Evolutionary conservation across 2,888 invertebrate genomes (phyloP), one percentile per base, ranked within the genome.

Genomic region (Dolichopus griseipennis): DNA sequence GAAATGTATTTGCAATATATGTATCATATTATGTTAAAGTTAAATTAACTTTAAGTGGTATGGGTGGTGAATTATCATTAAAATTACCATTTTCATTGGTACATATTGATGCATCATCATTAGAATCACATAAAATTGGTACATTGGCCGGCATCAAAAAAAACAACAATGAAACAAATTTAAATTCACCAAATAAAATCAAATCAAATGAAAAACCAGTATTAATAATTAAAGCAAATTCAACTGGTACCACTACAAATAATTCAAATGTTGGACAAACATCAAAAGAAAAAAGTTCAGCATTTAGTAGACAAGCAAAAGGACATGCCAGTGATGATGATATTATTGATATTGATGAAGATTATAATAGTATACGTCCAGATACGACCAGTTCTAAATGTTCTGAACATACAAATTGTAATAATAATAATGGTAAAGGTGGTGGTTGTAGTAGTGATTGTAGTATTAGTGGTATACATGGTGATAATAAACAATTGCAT

Each of bases 21-120:
- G 93, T 94, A 12, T 92, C 93, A 0, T 94, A 94, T 78, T 94
- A 94, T 77, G 92, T 93, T 9, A 93, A 94, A 85, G 90, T 93
- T 0, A 93, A 93, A 80, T 83, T 93, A 0, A 84, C 90, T 0
- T 85, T 92, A 33, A 91, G 92, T 70, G 87, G 90, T 4, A 91
- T 93, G 85, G 91, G 92, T 0, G 91, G 92, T 1, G 90, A 90
- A 69, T 81, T 93, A 9, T 89, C 90, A 0, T 81, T 92, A 1
- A 93, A 93, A 78, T 79, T 93, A 66, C 93, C 93, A 0, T 93
- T 93, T 78, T 88, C 88, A 0, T 80, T 93, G 22, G 90, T 91
- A 79, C 92, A 92, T 78, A 74, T 80, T 61, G 80, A 70, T 37
- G 10, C 52, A n/a, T 22, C 22, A 63, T 63, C 63, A 63, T 10